Conservation (phyloP, 1,140 invertebrate genomes). For the Phymorhynchus buccinoides region DNA sequence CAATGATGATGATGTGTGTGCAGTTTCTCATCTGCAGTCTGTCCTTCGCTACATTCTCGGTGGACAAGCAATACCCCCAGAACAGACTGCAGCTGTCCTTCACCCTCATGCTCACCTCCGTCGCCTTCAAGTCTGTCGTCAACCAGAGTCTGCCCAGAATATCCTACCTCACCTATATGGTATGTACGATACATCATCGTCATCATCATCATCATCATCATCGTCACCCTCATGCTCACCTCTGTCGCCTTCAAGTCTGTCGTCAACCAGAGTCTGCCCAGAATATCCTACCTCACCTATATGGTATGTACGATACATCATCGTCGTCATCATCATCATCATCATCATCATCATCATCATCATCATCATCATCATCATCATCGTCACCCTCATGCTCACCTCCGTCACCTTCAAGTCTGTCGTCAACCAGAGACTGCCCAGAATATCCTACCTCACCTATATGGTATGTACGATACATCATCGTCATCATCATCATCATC, state of each 20-base stretch:
- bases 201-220: too few species aligned
- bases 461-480: too few species aligned
- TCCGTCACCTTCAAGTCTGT: too few species aligned
- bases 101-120: slow-evolving; percentile 65
- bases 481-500: too few species aligned
- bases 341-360: too few species aligned
- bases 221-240: slow-evolving; percentile 65
- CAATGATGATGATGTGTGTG: slow-evolving; percentile 38
- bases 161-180: slow-evolving; percentile 64
- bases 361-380: too few species aligned
- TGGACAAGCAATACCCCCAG: slow-evolving; percentile 67
- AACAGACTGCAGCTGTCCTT: slow-evolving; percentile 71
- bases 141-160: slow-evolving; percentile 72
- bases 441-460: too few species aligned
- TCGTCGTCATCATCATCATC: too few species aligned
- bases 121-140: slow-evolving; percentile 73
- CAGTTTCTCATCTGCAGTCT: slow-evolving; percentile 70
- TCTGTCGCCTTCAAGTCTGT: slow-evolving; percentile 72
- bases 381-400: too few species aligned
- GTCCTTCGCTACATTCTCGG: slow-evolving; percentile 74
- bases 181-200: too few species aligned
- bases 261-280: slow-evolving; percentile 70
- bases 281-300: slow-evolving; percentile 72
- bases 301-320: slow-evolving; percentile 66
- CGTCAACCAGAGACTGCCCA: too few species aligned